phyloP scores from a whole-genome alignment of 2,888 invertebrate species.

The Chymomyza caudatula region DNA sequence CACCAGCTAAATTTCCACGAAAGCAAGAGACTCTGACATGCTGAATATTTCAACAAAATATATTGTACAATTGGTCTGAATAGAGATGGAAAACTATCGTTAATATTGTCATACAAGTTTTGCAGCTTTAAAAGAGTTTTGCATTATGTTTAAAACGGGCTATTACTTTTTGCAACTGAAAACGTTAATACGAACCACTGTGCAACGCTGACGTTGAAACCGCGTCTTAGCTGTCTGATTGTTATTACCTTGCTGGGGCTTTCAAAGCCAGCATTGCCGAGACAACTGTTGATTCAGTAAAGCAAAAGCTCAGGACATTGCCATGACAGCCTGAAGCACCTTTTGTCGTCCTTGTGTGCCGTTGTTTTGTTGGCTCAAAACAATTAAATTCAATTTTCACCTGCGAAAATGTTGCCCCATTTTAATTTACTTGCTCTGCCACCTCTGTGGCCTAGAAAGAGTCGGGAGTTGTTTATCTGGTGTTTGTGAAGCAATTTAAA shows the following conservation, averaged over 20 bases:
- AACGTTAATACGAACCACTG: not conserved
- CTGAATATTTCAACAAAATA: no score
- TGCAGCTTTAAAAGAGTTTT: no score
- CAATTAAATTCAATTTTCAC: constrained; percentile 72
- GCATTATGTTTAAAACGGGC: no score
- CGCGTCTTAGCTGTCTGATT: not conserved
- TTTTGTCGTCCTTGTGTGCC: not conserved
- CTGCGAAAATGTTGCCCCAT: constrained; percentile 18
- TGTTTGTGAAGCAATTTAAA: not conserved
- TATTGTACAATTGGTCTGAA: no score
- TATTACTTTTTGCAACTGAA: not conserved
- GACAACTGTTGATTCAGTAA: constrained; percentile 69
- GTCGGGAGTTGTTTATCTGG: not conserved
- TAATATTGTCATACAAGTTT: no score
- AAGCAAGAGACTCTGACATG: no score
- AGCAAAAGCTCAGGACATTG: constrained; percentile 23
- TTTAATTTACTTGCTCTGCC: not conserved
- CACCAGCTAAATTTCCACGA: no score
- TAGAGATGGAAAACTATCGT: no score
- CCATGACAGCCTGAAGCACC: constrained; percentile 14
- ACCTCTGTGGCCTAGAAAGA: not conserved
- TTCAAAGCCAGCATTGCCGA: not conserved
- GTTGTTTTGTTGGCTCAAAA: constrained; percentile 37
- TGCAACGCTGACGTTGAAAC: not conserved
- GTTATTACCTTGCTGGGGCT: not conserved